phyloP scores from a whole-genome alignment of 2,797 vertebrate genomes.

The Lagocephalus sceleratus region DNA sequence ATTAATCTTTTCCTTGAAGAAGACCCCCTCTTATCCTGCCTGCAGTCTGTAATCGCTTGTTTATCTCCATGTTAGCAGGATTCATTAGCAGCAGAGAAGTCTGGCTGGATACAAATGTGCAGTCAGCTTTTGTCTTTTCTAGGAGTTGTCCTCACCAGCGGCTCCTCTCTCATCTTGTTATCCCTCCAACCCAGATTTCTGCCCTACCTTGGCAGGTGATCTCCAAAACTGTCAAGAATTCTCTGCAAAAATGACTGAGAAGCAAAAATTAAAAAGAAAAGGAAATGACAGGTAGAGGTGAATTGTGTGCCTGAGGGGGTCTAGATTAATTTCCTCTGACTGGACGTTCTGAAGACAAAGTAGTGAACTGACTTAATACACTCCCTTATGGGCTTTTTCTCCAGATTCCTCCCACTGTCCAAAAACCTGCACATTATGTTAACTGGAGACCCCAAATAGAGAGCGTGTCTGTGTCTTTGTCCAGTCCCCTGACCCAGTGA shows the following conservation, averaged over 20 bases:
- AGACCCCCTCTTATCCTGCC: no score
- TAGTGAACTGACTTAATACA: conserved; percentile 2
- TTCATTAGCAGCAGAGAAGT: not conserved
- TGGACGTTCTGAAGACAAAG: conserved; percentile 4
- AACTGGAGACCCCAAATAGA: no score
- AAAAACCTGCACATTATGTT: no score
- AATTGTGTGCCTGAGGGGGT: not conserved
- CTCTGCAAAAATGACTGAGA: not conserved
- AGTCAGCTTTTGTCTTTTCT: not conserved
- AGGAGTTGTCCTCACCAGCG: conserved; percentile 1
- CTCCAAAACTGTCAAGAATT: conserved; percentile 11
- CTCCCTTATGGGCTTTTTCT: no score
- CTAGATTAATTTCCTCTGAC: conserved; percentile 32
- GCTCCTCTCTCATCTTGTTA: conserved; percentile 16
- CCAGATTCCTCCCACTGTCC: no score
- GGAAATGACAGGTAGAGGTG: conserved; percentile 1
- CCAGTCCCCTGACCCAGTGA: no score
- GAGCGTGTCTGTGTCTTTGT: no score
- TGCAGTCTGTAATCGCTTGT: no score
- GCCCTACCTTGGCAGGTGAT: conserved; percentile 36
- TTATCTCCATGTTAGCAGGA: no score
- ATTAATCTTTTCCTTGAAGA: no score
- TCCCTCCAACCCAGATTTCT: conserved; percentile 23
- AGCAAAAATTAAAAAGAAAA: not conserved
- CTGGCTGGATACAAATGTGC: not conserved